A percentile compares a stretch with the other conserved stretches of the same genome.
Evolutionary conservation across 2,797 vertebrate species (phyloP).

Genomic region (Lepilemur septentrionalis): DNA sequence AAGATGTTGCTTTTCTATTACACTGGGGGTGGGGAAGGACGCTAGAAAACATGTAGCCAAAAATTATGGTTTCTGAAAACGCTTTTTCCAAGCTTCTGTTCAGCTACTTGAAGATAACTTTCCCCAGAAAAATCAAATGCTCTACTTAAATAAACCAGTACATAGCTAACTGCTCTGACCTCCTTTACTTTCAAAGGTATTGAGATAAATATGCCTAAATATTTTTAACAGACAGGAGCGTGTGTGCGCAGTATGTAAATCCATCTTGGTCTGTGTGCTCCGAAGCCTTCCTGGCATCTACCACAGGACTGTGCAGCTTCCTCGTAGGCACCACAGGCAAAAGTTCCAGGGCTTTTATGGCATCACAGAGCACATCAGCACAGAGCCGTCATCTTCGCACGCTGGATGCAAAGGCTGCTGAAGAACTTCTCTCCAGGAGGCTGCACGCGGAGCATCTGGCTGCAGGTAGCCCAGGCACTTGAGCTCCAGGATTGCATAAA

Average conservation of each 20-base stretch:
- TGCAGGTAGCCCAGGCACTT: background rate
- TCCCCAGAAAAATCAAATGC: constrained; percentile 55
- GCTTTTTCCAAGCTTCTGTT: constrained; percentile 31
- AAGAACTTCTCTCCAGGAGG: background rate
- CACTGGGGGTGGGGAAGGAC: background rate
- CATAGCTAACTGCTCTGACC: constrained; percentile 39
- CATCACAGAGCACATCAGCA: background rate
- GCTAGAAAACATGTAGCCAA: constrained; percentile 48
- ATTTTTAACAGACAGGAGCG: background rate
- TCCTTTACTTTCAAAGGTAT: background rate
- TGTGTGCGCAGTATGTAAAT: background rate
- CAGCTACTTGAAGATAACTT: constrained; percentile 54
- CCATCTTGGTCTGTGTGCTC: background rate
- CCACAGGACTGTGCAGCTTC: background rate
- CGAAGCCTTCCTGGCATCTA: background rate
- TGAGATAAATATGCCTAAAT: constrained; percentile 3
- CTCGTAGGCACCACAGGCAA: background rate
- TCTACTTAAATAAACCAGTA: constrained; percentile 45
- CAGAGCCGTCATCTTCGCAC: background rate
- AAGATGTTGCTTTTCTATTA: constrained; percentile 85
- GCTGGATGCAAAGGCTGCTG: background rate
- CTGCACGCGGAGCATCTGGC: background rate
- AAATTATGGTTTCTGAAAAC: background rate
- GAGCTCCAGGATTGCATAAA: constrained; percentile 50
- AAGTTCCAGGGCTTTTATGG: too few species aligned